Conservation (phyloP, 2,888 invertebrate species). For the Apodemia mormo region DNA sequence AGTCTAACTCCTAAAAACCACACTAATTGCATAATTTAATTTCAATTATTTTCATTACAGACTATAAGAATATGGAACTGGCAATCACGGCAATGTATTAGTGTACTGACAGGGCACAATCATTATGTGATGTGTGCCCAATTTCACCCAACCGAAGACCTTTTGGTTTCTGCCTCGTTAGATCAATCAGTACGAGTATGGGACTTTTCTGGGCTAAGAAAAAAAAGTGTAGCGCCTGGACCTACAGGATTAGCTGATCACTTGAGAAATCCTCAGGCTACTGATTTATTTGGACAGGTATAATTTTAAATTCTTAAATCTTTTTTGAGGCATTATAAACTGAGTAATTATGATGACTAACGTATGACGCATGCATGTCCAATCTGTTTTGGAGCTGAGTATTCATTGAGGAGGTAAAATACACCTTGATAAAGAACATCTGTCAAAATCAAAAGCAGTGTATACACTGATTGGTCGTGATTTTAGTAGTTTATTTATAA, state of each 20-base stretch:
- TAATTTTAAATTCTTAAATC: not conserved
- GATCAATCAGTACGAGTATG: slow-evolving; percentile 99
- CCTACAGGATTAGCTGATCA: slow-evolving; percentile 93
- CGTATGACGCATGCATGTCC: too few relatives aligned
- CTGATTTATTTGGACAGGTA: slow-evolving; percentile 91
- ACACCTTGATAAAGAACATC: too few relatives aligned
- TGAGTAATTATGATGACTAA: too few relatives aligned
- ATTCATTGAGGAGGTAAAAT: too few relatives aligned
- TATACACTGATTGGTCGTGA: too few relatives aligned
- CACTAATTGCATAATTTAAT: not conserved
- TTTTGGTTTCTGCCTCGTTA: slow-evolving; percentile 97
- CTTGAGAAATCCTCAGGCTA: slow-evolving; percentile 90
- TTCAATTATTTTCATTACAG: slow-evolving; percentile 51
- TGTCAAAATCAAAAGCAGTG: too few relatives aligned
- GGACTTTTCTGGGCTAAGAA: slow-evolving; percentile 98
- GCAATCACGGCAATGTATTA: slow-evolving; percentile 98
- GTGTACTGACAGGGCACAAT: slow-evolving; percentile 97
- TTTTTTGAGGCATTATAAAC: too few relatives aligned
- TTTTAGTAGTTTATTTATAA: too few relatives aligned
- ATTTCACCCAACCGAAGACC: slow-evolving; percentile 98
- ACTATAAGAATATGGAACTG: slow-evolving; percentile 99
- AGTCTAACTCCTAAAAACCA: too few relatives aligned
- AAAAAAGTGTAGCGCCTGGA: slow-evolving; percentile 86
- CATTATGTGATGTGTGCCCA: slow-evolving; percentile 99
- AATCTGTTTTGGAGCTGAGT: too few relatives aligned